Percentiles rank a stretch among this genome's conserved stretches.
These are phyloP conservation scores for Drosophila yooni DNA, from an alignment of 2,888 invertebrate genomes.

Conservation along the genomic window DNA sequence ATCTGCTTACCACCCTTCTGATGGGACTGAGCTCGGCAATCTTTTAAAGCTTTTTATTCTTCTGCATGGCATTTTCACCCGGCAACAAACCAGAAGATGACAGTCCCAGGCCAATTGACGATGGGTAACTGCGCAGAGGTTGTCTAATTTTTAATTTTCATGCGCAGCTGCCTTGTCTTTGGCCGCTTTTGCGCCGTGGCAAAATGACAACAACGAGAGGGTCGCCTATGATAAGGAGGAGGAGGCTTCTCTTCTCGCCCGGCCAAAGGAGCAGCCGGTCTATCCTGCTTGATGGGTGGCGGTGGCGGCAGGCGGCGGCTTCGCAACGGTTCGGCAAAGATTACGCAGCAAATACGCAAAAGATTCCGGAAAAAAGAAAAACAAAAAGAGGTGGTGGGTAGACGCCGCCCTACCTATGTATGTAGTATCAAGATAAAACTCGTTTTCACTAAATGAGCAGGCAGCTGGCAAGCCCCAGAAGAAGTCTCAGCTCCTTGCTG, in stretches of 20 bases:
- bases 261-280: conserved; percentile 73
- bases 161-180: conserved; percentile 69
- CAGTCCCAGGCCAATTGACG: conserved; percentile 48
- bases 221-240: conserved; percentile 40
- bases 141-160: conserved; percentile 61
- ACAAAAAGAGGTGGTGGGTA: conserved; percentile 60
- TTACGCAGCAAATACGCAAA: conserved; percentile 54
- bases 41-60: conserved; percentile 31
- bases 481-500: conserved; percentile 10
- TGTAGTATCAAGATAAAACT: conserved; percentile 45
- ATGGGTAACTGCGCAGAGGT: conserved; percentile 53
- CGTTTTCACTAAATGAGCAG: conserved; percentile 74
- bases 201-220: conserved; percentile 23
- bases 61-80: not conserved
- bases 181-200: conserved; percentile 35
- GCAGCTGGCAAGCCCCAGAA: conserved; percentile 39
- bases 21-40: conserved; percentile 1
- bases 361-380: conserved; percentile 40
- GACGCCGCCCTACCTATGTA: conserved; percentile 27
- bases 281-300: conserved; percentile 65
- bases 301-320: conserved; percentile 58
- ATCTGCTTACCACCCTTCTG: conserved; percentile 47
- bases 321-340: conserved; percentile 30
- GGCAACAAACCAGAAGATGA: conserved; percentile 32
- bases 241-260: conserved; percentile 33